These are phyloP conservation scores for Chaetorhynchus papuensis DNA, from an alignment of 2,113 vertebrate genomes.

Conservation along the genomic window DNA sequence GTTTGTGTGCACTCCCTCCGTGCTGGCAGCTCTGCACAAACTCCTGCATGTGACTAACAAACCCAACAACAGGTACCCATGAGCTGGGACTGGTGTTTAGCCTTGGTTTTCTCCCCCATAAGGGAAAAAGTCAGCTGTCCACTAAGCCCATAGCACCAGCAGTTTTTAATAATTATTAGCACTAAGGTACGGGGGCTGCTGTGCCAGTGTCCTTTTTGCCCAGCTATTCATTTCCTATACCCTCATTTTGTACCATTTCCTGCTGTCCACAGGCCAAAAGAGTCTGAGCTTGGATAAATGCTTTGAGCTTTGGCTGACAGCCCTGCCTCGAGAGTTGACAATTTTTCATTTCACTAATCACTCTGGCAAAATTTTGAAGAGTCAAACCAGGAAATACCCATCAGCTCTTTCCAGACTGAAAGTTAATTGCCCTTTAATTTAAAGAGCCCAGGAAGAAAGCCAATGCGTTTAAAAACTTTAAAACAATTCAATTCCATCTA, in stretches of 20 bases:
- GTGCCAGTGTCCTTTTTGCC: not conserved
- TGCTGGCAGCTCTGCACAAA: not conserved
- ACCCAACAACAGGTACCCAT: not conserved
- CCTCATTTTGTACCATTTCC: not conserved
- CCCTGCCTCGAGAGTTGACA: not conserved
- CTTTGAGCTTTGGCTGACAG: not conserved
- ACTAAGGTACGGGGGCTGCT: not conserved
- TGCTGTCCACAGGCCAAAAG: not conserved
- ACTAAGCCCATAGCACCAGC: not conserved
- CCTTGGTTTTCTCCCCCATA: not conserved
- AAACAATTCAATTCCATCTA: not conserved
- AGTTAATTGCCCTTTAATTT: conserved; percentile 54
- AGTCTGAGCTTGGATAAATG: not conserved
- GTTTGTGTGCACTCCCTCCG: accelerated
- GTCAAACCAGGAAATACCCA: not conserved
- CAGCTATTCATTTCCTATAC: not conserved
- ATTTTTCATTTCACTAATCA: conserved; percentile 15
- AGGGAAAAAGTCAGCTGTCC: not conserved
- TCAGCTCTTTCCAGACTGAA: not conserved
- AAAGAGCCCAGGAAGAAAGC: not conserved
- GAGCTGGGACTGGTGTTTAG: not conserved
- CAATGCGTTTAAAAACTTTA: not conserved
- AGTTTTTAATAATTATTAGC: not conserved
- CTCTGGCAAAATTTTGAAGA: not conserved
- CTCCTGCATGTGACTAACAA: not conserved